phyloP scores from a whole-genome alignment of 2,888 invertebrate species.

The Eumerus sabulonum region DNA sequence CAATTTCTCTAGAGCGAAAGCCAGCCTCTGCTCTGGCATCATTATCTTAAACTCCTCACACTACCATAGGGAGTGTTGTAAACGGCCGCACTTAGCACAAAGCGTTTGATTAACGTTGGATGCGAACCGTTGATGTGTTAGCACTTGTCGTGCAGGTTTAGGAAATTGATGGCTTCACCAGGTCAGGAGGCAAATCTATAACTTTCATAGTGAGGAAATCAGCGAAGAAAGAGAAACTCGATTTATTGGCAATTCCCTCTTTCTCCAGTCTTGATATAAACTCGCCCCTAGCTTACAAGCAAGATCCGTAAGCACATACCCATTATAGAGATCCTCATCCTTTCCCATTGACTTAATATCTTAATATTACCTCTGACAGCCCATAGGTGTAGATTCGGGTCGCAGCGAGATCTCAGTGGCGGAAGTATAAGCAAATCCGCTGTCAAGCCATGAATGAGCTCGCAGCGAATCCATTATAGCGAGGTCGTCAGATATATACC shows the following conservation, averaged over 20 bases:
- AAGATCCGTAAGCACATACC: not conserved
- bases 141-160: not conserved
- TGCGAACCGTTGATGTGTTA: constrained; percentile 2
- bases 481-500: not conserved
- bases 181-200: not conserved
- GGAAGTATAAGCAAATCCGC: not conserved
- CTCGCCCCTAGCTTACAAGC: not conserved
- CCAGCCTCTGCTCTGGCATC: not conserved
- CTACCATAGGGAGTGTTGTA: not conserved
- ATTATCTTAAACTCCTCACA: constrained; percentile 14
- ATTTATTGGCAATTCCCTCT: not conserved
- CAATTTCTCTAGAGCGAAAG: not conserved
- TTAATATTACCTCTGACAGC: not conserved
- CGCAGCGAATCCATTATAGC: constrained; percentile 3
- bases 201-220: constrained; percentile 1
- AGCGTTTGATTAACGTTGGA: not conserved
- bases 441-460: not conserved
- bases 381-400: not conserved
- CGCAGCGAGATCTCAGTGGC: not conserved
- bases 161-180: not conserved
- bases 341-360: not conserved
- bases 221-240: not conserved
- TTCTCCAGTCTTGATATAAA: not conserved
- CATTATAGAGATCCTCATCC: not conserved
- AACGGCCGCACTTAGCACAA: not conserved